Conservation (phyloP, 2,888 invertebrate genomes). For the Linyphia triangularis region DNA sequence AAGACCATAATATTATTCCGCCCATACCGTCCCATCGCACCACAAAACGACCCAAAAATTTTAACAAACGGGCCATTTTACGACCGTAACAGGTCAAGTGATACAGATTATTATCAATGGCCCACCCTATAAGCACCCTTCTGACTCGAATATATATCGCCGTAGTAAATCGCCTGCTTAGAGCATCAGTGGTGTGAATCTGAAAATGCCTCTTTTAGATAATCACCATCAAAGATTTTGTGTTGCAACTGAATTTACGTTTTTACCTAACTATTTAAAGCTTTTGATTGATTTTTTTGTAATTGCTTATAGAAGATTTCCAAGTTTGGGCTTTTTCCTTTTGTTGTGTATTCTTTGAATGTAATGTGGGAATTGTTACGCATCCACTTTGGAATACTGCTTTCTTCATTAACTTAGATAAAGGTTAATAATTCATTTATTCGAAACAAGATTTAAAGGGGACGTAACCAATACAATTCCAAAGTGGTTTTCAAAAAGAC, state of each 20-base stretch:
- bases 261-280: no score
- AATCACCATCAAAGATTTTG: background rate
- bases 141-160: slow-evolving; percentile 26
- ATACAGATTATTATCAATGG: slow-evolving; percentile 72
- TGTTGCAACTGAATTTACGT: background rate
- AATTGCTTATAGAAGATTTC: no score
- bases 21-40: slow-evolving; percentile 31
- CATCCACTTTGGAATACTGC: no score
- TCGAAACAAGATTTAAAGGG: no score
- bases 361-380: no score
- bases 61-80: slow-evolving; percentile 65
- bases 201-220: background rate
- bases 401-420: no score
- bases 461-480: no score
- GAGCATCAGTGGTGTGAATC: background rate
- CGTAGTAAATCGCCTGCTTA: slow-evolving; percentile 28
- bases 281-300: no score
- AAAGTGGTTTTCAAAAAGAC: no score
- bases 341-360: no score
- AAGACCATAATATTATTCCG: slow-evolving; percentile 43
- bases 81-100: slow-evolving; percentile 70
- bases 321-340: no score
- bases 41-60: slow-evolving; percentile 55
- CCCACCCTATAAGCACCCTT: slow-evolving; percentile 32
- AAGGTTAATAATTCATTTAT: no score